Base-by-base conservation (phyloP, 1,140 invertebrate genomes). In the Trichonephila inaurata region DNA sequence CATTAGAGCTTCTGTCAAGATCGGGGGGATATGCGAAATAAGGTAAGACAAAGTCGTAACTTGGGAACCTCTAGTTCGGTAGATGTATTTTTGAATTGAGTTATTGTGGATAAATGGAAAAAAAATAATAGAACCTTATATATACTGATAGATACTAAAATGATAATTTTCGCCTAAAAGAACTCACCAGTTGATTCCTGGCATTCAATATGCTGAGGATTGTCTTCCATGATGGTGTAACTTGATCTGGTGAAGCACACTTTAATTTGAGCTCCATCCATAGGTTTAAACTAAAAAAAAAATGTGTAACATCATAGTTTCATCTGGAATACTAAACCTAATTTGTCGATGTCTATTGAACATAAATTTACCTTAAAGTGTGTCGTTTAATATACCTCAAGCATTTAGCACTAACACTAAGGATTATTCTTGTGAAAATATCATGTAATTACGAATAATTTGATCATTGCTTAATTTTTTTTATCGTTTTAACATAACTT, bases 241-340 rank as follows among this genome's bases (percentile, higher is more conserved):
- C 60, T 60, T 16, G 21, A 16, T 66, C 90, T 82, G 1, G 90
- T 61, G 12, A 62, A 91, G 58, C 90, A 91, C 21, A 91, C 90
- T 91, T 91, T 91, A n/a, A 91, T 91, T 21, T 83, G 60, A 64
- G 77, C 90, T 14, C 90, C 90, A 21, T 91, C 90, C 24, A n/a
- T 19, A 44, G 90, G 40, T 44, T 83, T 83, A 16, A 91, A 82
- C 90, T 91, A 58, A 12, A 91, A 90, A 28, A 28, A 58, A 33
- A 90, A 28, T 51, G 28, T 51, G 10, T 51, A 51, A 51, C 7
- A 1, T 51, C 51, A 51, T 51, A 0, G 10, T 12, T 51, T 51
- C 10, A 51, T 10, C 51, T 10, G 51, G 51, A 51, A 51, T 51
- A 51, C 1, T 51, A 51, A 51, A 10, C 10, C 51, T 51, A 51